These are phyloP conservation scores for Parazoanthus swiftii DNA, from an alignment of 92 coral and sea anemone species.

Conservation along the genomic window DNA sequence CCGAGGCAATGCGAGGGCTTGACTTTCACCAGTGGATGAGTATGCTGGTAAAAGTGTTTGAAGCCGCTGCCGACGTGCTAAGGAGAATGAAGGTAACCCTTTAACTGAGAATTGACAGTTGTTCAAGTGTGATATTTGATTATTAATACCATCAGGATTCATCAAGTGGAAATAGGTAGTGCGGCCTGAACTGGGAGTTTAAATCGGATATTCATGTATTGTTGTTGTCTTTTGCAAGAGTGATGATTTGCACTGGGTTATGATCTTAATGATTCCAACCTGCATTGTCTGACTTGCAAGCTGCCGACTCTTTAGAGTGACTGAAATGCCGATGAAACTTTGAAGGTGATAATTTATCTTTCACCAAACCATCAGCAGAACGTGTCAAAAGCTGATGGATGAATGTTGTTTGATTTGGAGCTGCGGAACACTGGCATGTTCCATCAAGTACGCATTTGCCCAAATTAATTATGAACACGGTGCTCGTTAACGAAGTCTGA, in stretches of 20 bases:
- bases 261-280: slow-evolving; percentile 23
- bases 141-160: not conserved
- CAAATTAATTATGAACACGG: not conserved
- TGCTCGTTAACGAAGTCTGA: not conserved
- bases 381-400: too few species aligned
- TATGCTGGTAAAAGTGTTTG: slow-evolving; percentile 84
- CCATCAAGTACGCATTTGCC: not conserved
- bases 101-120: not conserved
- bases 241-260: slow-evolving; percentile 42
- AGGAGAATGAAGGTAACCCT: slow-evolving; percentile 87
- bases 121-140: too few species aligned
- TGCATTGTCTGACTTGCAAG: slow-evolving; percentile 36
- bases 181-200: not conserved
- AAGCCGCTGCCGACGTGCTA: slow-evolving; percentile 72
- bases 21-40: slow-evolving; percentile 91
- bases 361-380: not conserved
- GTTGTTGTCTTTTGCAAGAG: slow-evolving; percentile 20
- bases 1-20: slow-evolving; percentile 82
- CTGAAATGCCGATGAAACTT: not conserved
- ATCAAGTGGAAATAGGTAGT: not conserved
- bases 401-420: too few species aligned
- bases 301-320: not conserved
- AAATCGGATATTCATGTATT: not conserved
- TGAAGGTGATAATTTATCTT: not conserved
- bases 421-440: not conserved